phyloP scores from a whole-genome alignment of 1,140 invertebrate species.

The Drosophila auraria region DNA sequence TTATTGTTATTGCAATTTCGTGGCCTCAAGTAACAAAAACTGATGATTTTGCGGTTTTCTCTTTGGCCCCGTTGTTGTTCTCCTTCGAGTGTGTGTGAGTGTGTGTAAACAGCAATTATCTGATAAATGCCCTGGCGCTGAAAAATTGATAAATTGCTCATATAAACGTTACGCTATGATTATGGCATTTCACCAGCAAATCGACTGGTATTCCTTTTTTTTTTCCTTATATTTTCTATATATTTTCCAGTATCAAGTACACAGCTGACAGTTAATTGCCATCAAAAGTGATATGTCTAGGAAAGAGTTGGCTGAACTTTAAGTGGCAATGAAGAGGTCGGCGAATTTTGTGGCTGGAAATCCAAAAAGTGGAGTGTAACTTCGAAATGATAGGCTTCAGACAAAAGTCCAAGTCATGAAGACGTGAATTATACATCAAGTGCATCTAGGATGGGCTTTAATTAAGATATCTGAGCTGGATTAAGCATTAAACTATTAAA shows the following conservation, averaged over 20 bases:
- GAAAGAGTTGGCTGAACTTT: conserved; percentile 17
- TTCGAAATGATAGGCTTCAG: conserved; percentile 1
- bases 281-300: conserved; percentile 24
- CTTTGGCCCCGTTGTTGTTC: conserved; percentile 4
- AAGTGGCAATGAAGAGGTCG: conserved; percentile 26
- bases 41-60: conserved; percentile 80
- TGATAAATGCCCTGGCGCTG: conserved; percentile 78
- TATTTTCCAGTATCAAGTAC: conserved; percentile 29
- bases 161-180: conserved; percentile 80
- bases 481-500: neutral
- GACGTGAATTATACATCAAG: conserved; percentile 9
- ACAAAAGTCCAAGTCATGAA: conserved; percentile 2
- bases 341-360: conserved; percentile 2
- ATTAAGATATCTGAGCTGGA: neutral
- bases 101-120: conserved; percentile 82
- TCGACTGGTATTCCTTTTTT: neutral
- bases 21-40: conserved; percentile 65
- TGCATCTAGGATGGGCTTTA: neutral
- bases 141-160: conserved; percentile 81
- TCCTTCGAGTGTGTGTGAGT: conserved; percentile 25
- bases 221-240: neutral
- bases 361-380: conserved; percentile 7
- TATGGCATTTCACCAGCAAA: conserved; percentile 56
- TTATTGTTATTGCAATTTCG: conserved; percentile 75
- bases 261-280: conserved; percentile 37